These are phyloP conservation scores for Thalassophryne amazonica DNA, from an alignment of 2,797 vertebrate genomes.

Conservation along the genomic window DNA sequence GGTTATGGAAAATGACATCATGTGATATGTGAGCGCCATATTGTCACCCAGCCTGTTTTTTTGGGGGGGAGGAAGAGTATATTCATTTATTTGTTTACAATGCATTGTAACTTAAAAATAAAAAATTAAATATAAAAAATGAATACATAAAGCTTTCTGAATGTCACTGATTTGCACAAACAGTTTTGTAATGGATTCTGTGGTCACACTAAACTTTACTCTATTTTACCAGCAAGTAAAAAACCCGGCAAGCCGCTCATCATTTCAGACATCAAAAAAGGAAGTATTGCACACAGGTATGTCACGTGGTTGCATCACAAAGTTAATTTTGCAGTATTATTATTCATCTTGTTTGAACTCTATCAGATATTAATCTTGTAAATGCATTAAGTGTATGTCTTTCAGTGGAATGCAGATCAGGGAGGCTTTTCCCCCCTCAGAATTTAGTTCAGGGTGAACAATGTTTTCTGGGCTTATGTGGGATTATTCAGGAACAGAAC, in stretches of 20 bases:
- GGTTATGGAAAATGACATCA: no score
- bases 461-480: not conserved
- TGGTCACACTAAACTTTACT: not conserved
- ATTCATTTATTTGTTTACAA: no score
- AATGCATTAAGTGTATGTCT: not conserved
- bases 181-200: not conserved
- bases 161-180: no score
- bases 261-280: conserved; percentile 97
- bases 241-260: conserved; percentile 92
- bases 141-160: no score
- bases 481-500: conserved; percentile 24
- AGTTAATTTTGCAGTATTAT: not conserved
- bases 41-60: no score
- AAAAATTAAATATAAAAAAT: no score
- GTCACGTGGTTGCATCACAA: conserved; percentile 24
- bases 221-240: conserved; percentile 83
- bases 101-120: no score
- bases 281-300: conserved; percentile 96
- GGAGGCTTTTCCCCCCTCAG: not conserved
- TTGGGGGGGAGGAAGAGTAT: no score
- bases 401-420: not conserved
- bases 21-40: no score
- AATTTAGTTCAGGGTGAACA: not conserved
- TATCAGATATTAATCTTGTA: not conserved
- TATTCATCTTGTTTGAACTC: not conserved